These are phyloP conservation scores for Sturnus vulgaris DNA, from an alignment of 2,113 vertebrate species.

Conservation along the genomic window DNA sequence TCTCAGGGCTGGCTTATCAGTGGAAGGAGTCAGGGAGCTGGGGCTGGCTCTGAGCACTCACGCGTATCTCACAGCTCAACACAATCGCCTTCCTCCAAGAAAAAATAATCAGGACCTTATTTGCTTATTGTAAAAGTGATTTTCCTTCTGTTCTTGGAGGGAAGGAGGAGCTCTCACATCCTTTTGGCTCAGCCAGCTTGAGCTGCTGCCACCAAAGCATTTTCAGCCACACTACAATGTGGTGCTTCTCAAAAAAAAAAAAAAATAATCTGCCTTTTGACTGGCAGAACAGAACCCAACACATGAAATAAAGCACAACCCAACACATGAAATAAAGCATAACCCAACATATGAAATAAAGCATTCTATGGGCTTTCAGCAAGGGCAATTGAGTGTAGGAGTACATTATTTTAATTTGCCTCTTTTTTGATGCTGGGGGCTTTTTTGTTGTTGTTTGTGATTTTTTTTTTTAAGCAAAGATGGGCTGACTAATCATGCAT, in stretches of 20 bases:
- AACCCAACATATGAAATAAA: neutral
- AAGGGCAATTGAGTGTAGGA: rapidly evolving
- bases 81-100: neutral
- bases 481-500: neutral
- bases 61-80: neutral
- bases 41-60: neutral
- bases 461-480: neutral
- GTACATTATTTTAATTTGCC: neutral
- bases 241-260: neutral
- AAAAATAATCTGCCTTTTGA: neutral
- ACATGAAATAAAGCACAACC: too few relatives aligned
- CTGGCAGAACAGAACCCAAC: neutral
- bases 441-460: neutral
- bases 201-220: neutral
- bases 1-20: neutral
- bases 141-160: neutral
- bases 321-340: rapidly evolving
- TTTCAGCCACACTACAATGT: neutral
- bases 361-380: rapidly evolving
- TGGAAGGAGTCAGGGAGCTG: neutral
- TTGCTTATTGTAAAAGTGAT: neutral
- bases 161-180: neutral
- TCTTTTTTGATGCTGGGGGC: neutral
- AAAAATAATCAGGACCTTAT: neutral
- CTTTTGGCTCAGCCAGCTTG: neutral